Evolutionary conservation across 2,113 vertebrate species (phyloP).

Genomic region (Platysternon megacephalum): DNA sequence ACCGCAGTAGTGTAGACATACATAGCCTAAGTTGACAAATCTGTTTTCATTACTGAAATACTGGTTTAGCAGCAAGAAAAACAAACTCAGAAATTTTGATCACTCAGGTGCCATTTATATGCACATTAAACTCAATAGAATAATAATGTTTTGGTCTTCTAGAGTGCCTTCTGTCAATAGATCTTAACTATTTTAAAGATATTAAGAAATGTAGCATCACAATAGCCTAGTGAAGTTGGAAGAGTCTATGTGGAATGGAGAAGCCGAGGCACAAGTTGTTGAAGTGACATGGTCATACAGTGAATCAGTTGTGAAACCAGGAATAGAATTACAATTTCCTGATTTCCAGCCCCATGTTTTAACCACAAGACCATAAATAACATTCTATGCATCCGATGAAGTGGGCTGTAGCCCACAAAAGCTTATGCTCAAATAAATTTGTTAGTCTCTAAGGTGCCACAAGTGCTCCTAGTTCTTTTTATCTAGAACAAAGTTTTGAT

Average conservation of each 20-base stretch:
- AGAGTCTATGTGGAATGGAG: background rate
- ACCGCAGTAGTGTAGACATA: too few species aligned
- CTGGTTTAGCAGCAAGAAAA: background rate
- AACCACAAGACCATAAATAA: background rate
- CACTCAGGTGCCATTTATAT: background rate
- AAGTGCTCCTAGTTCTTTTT: too few species aligned
- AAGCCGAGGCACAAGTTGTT: background rate
- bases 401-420: too few species aligned
- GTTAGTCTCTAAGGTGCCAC: too few species aligned
- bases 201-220: background rate
- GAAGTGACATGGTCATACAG: background rate
- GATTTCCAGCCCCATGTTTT: background rate
- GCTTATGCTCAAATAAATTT: too few species aligned
- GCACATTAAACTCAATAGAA: background rate
- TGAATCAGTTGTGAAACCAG: background rate
- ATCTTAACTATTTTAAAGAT: background rate
- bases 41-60: background rate
- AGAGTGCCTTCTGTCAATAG: background rate
- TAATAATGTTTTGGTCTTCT: accelerated
- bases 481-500: background rate
- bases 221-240: background rate
- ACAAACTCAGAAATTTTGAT: background rate
- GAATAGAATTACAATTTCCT: background rate
- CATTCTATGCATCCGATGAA: too few species aligned
- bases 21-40: background rate